Evolutionary conservation across 2,888 invertebrate genomes (phyloP).

Genomic region (Dusona sp.): DNA sequence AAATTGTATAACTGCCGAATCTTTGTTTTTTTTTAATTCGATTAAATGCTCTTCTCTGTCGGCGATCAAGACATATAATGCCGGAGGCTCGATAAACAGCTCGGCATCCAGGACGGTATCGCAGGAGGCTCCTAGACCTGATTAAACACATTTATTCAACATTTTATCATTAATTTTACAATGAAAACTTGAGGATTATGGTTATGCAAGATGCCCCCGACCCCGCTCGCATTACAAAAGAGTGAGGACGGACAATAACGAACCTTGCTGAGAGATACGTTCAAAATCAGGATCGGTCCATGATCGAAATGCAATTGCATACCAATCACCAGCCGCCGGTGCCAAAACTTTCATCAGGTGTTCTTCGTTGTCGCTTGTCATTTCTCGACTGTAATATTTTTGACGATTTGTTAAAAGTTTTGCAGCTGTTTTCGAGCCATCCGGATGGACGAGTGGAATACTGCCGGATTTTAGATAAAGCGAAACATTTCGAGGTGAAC

Average conservation of each 20-base stretch:
- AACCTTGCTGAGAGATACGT: constrained; percentile 91
- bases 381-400: constrained; percentile 86
- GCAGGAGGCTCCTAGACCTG: constrained; percentile 89
- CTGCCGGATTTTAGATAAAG: constrained; percentile 92
- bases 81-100: constrained; percentile 86
- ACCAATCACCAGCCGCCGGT: constrained; percentile 92
- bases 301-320: constrained; percentile 91
- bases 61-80: constrained; percentile 76
- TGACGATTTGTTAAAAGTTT: constrained; percentile 86
- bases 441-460: constrained; percentile 93
- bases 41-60: constrained; percentile 55
- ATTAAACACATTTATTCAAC: constrained; percentile 63
- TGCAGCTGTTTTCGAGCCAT: constrained; percentile 91
- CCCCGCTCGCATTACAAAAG: too few species aligned
- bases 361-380: constrained; percentile 88
- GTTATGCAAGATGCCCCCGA: too few species aligned
- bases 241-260: too few species aligned
- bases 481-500: constrained; percentile 88
- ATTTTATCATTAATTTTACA: not conserved
- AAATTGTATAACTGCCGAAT: constrained; percentile 78
- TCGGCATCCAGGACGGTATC: constrained; percentile 89
- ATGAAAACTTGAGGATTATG: not conserved
- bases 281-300: constrained; percentile 91
- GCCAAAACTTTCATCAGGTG: constrained; percentile 87
- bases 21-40: constrained; percentile 70